Evolutionary conservation across 2,797 vertebrate species (phyloP).

Genomic region (Microctenopoma steveboyesi): DNA sequence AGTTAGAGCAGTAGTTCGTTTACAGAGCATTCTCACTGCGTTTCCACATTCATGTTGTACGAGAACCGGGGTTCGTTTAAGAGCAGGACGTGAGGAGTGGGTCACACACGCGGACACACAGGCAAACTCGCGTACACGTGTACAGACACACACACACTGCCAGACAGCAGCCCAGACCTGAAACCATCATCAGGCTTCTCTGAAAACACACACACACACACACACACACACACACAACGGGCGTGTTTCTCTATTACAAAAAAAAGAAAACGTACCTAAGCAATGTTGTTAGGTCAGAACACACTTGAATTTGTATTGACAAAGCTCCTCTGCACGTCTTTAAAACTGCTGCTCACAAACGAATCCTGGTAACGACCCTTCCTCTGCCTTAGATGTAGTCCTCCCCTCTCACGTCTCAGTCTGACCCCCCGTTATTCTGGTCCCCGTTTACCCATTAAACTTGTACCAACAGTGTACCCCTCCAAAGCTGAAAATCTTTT

Average conservation of each 20-base stretch:
- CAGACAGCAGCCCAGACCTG: slow-evolving; percentile 51
- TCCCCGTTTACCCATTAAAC: slow-evolving; percentile 41
- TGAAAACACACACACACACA: slow-evolving; percentile 35
- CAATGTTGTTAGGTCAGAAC: slow-evolving; percentile 69
- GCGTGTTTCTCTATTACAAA: slow-evolving; percentile 19
- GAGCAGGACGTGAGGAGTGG: slow-evolving; percentile 43
- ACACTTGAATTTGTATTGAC: slow-evolving; percentile 48
- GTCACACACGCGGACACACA: slow-evolving; percentile 33
- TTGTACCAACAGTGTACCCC: slow-evolving; percentile 64
- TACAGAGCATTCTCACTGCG: slow-evolving; percentile 49
- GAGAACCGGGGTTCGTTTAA: slow-evolving; percentile 45
- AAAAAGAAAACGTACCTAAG: slow-evolving; percentile 72
- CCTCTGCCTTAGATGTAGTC: slow-evolving; percentile 29
- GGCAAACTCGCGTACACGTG: not conserved
- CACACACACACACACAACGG: slow-evolving; percentile 47
- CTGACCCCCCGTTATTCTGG: slow-evolving; percentile 27
- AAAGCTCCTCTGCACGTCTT: slow-evolving; percentile 57
- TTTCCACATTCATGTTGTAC: slow-evolving; percentile 74
- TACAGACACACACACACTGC: slow-evolving; percentile 15
- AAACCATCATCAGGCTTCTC: slow-evolving; percentile 75
- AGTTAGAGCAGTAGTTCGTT: slow-evolving; percentile 61
- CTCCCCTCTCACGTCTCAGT: slow-evolving; percentile 13
- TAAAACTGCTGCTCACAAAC: slow-evolving; percentile 48
- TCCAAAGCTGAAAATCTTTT: slow-evolving; percentile 57
- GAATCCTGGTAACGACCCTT: slow-evolving; percentile 28